Conservation (phyloP, 1,140 invertebrate species). For the Nasonia vitripennis region DNA sequence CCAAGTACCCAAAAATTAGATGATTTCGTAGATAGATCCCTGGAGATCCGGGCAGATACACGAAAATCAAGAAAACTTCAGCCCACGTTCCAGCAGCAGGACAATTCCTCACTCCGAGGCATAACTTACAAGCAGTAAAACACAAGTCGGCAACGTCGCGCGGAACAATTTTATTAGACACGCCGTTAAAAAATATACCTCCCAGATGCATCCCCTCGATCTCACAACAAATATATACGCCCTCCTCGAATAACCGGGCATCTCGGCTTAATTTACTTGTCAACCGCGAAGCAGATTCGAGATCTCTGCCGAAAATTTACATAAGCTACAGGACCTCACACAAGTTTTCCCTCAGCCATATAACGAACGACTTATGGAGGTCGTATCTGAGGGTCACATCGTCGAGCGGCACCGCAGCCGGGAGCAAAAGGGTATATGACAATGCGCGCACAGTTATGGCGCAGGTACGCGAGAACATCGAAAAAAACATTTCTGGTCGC, state of each 20-base stretch:
- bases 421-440: background rate
- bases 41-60: no score
- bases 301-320: background rate
- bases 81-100: no score
- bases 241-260: background rate
- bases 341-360: background rate
- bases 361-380: background rate
- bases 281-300: background rate
- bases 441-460: background rate
- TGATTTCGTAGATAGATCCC: no score
- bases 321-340: background rate
- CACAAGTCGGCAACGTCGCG: background rate
- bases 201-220: background rate
- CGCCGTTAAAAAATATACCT: constrained; percentile 18
- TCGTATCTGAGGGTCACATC: constrained; percentile 39
- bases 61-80: background rate
- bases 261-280: constrained; percentile 39
- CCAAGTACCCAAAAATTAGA: no score
- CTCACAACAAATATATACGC: background rate
- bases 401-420: background rate
- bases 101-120: background rate
- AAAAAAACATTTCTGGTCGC: background rate
- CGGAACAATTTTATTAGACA: constrained; percentile 33
- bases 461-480: background rate
- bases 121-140: background rate